Percentiles rank a stretch among this genome's conserved stretches.
Conservation (phyloP, 1,140 invertebrate species). For the Cydia amplana region DNA sequence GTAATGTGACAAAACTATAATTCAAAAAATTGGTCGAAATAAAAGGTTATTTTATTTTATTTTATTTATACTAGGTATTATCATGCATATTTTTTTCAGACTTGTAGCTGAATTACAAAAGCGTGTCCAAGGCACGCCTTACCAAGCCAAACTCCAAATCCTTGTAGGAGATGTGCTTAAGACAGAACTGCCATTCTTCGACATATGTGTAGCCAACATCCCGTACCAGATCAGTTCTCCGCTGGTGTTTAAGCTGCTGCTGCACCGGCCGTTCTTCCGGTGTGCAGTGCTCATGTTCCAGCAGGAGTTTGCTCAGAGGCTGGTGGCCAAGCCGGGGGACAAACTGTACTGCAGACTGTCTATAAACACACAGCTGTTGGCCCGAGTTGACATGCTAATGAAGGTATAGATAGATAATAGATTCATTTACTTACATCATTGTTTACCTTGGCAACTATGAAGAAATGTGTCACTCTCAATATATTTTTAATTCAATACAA, state of each 20-base stretch:
- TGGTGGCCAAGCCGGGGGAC: slow-evolving; percentile 98
- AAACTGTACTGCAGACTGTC: slow-evolving; percentile 98
- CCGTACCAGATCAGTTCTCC: slow-evolving; percentile 99
- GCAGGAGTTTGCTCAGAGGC: slow-evolving; percentile 97
- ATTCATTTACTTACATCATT: too few species aligned
- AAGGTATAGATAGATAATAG: slow-evolving; percentile 83
- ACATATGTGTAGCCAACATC: slow-evolving; percentile 99
- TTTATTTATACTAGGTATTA: slow-evolving; percentile 7
- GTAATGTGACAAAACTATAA: too few species aligned
- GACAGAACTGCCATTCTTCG: slow-evolving; percentile 97
- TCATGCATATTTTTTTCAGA: slow-evolving; percentile 74
- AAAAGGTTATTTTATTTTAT: too few species aligned
- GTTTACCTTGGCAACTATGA: too few species aligned
- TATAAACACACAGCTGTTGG: slow-evolving; percentile 97
- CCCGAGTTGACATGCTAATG: slow-evolving; percentile 97
- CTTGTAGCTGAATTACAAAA: slow-evolving; percentile 99
- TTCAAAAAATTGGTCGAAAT: too few species aligned
- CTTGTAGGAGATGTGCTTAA: slow-evolving; percentile 97
- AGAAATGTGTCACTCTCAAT: too few species aligned
- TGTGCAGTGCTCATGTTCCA: slow-evolving; percentile 99
- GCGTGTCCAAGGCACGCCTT: slow-evolving; percentile 93
- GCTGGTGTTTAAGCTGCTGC: slow-evolving; percentile 96
- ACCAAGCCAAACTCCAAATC: slow-evolving; percentile 95
- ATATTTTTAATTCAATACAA: slow-evolving; percentile 33
- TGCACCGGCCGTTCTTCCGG: slow-evolving; percentile 93